These are phyloP conservation scores for Caenorhabditis inopinata DNA, from an alignment of 1,140 invertebrate species.

Conservation along the genomic window DNA sequence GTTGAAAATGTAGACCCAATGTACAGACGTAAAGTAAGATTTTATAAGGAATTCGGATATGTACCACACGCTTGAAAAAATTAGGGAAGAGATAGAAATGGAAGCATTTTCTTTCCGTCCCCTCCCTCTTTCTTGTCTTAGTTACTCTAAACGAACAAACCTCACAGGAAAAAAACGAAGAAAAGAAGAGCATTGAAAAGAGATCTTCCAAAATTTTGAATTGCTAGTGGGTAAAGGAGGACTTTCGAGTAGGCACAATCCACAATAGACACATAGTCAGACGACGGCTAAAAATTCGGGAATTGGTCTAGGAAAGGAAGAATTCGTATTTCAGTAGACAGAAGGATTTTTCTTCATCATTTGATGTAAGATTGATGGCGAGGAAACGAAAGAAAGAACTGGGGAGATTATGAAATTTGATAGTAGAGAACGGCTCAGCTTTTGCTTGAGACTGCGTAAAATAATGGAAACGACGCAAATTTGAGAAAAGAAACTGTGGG, in stretches of 20 bases:
- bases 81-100: constrained; percentile 24
- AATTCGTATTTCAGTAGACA: not conserved
- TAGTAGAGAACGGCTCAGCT: constrained; percentile 21
- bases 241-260: not conserved
- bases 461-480: not conserved
- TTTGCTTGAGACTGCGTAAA: not conserved
- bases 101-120: not conserved
- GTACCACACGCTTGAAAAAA: constrained; percentile 9
- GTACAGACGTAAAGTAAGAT: not conserved
- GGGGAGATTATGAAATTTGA: constrained; percentile 31
- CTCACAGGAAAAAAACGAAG: not conserved
- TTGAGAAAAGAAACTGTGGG: constrained; percentile 6
- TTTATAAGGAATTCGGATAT: not conserved
- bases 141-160: constrained; percentile 32
- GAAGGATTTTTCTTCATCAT: not conserved
- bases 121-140: not conserved
- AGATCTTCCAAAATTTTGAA: constrained; percentile 1
- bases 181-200: constrained; percentile 26
- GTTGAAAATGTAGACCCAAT: not conserved
- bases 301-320: not conserved
- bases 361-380: constrained; percentile 5
- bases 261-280: not conserved
- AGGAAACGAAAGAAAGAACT: not conserved
- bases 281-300: not conserved
- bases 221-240: not conserved